Base-by-base conservation (phyloP, 2,113 vertebrate species). In the Corvus moneduloides region DNA sequence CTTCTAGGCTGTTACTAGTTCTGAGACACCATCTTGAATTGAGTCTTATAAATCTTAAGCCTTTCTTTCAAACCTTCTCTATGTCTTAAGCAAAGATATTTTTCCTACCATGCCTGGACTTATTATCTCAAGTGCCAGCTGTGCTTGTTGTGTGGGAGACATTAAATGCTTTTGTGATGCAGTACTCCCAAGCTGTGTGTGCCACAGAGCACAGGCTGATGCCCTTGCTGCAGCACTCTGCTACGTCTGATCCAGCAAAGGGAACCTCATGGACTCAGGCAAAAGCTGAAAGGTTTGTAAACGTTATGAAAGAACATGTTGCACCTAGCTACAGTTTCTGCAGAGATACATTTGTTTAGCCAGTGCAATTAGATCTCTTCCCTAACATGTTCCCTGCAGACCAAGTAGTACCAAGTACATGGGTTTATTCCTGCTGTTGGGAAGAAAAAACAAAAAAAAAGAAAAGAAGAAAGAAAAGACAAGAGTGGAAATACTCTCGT, bases 111-210 rank as follows among this genome's bases (percentile, higher is more conserved):
- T 27, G 28, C 32, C 73, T 77, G 73, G 76, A 59, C 39, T 91
- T 76, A 44, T 85, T 93, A 89, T 96, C 61, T 91, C 56, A 75
- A 75, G 66, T 82, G 49, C 74, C 69, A 82, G 90, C 73, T 93
- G 74, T 61, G 84, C 35, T 51, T 71, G 39, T 35, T 35, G 58
- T 48, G 56, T 39, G 66, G 56, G 59, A 84, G 66, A 39, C 56
- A 63, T 55, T 23, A 87, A 87, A 91, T 20, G 69, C 28, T 86
- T 92, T 89, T 74, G 32, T 58, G 64, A 62, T 46, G 80, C 59
- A 87, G 59, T 12, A 32, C 20, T 62, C 46, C n/a, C 59, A 80
- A 80, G 79, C 41, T 52, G 39, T 9, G 52, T 39, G 56, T 59
- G 61, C 61, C 77, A 78, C 43, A 4, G 35, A 85, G 33, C 44